phyloP scores from a whole-genome alignment of 2,113 vertebrate species.

The Recurvirostra avosetta region DNA sequence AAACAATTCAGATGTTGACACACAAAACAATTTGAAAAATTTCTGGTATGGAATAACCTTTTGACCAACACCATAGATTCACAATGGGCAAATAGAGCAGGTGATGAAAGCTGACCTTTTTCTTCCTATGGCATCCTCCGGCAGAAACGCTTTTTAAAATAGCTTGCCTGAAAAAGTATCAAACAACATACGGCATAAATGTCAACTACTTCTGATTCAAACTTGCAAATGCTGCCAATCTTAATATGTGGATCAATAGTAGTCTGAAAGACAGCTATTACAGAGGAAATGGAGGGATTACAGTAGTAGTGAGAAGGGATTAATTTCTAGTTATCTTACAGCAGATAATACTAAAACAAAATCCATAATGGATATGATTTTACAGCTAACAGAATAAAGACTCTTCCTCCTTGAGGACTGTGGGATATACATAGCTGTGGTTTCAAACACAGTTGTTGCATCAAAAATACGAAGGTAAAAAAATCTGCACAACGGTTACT shows the following conservation, averaged over 20 bases:
- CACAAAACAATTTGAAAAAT: background rate
- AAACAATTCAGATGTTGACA: background rate
- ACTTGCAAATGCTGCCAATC: background rate
- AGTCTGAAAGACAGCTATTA: background rate
- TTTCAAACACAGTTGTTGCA: background rate
- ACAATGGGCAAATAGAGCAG: background rate
- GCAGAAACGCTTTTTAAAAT: background rate
- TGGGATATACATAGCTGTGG: background rate
- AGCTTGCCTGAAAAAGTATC: background rate
- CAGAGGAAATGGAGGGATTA: background rate
- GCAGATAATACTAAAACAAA: background rate
- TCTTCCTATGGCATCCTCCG: background rate
- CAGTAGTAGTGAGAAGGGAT: background rate
- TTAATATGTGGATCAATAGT: background rate
- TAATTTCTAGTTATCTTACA: background rate
- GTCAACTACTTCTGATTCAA: slow-evolving; percentile 1
- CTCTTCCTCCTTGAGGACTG: background rate
- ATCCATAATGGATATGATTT: background rate
- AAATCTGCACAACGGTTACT: background rate
- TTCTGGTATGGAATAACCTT: background rate
- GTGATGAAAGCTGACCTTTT: background rate
- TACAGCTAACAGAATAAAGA: background rate
- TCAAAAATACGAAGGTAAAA: background rate
- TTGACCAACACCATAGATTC: background rate
- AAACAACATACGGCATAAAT: background rate